Percentiles rank a stretch among this genome's conserved stretches.
Conservation (phyloP, 2,113 vertebrate genomes). For the Vanacampus margaritifer region DNA sequence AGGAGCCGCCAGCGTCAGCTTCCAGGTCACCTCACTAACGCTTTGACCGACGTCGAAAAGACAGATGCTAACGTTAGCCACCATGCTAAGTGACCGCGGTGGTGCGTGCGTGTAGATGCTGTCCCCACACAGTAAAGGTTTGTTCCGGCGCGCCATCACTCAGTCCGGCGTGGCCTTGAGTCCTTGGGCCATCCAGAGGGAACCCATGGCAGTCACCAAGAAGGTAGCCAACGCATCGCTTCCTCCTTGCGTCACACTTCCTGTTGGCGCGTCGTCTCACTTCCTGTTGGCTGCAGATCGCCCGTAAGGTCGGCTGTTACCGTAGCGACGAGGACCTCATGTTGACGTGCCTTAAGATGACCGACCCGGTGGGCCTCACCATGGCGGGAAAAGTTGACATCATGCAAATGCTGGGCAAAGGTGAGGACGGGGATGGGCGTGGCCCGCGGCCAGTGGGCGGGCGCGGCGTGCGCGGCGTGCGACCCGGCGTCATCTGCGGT, state of each 20-base stretch:
- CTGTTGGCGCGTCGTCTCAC: neutral
- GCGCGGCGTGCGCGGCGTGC: neutral
- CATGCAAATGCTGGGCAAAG: conserved; percentile 49
- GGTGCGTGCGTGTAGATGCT: conserved; percentile 70
- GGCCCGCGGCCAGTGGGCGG: neutral
- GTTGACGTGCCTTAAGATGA: conserved; percentile 71
- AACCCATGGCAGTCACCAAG: conserved; percentile 74
- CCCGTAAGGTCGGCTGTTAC: conserved; percentile 69
- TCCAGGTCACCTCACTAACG: conserved; percentile 71
- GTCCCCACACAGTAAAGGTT: conserved; percentile 78
- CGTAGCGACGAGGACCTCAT: conserved; percentile 68
- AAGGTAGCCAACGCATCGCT: conserved; percentile 52
- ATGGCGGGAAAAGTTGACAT: conserved; percentile 74
- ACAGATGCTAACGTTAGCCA: neutral
- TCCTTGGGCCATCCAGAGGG: conserved; percentile 77
- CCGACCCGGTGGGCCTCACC: conserved; percentile 68
- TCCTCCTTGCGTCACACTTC: neutral
- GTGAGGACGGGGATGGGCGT: conserved; percentile 7
- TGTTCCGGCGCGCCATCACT: conserved; percentile 81
- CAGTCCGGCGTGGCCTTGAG: conserved; percentile 76
- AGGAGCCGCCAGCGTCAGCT: conserved; percentile 76
- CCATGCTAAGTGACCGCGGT: neutral
- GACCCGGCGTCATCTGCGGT: neutral
- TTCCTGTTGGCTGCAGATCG: conserved; percentile 32
- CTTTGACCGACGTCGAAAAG: too few species aligned